phyloP scores from a whole-genome alignment of 2,797 vertebrate genomes.

The Channa striata region DNA sequence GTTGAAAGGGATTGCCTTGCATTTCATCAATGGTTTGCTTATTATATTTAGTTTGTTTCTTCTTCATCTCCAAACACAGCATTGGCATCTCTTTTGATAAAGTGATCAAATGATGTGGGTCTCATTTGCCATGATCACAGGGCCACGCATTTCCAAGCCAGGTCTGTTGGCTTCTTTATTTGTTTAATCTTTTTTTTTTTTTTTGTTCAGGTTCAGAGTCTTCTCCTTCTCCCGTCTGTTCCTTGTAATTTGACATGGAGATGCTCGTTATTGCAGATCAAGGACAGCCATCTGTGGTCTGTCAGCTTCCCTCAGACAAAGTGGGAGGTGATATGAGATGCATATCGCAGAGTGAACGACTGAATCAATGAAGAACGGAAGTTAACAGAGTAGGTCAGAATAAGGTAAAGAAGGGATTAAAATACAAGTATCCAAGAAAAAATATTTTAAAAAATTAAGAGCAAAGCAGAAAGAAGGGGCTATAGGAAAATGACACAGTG shows the following conservation, averaged over 20 bases:
- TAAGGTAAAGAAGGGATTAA: conserved; percentile 54
- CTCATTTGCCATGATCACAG: conserved; percentile 80
- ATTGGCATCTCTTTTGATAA: conserved; percentile 69
- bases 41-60: conserved; percentile 47
- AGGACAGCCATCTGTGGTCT: conserved; percentile 73
- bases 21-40: conserved; percentile 74
- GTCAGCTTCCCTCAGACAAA: conserved; percentile 70
- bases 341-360: conserved; percentile 33
- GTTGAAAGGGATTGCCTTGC: conserved; percentile 65
- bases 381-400: conserved; percentile 62
- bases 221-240: conserved; percentile 64
- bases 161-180: conserved; percentile 54
- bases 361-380: conserved; percentile 40
- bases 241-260: conserved; percentile 83
- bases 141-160: conserved; percentile 39
- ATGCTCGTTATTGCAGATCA: conserved; percentile 86
- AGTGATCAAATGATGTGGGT: conserved; percentile 74
- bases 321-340: conserved; percentile 61
- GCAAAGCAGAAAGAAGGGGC: neutral
- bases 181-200: conserved; percentile 61
- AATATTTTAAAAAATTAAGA: neutral
- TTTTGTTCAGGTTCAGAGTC: too few relatives aligned
- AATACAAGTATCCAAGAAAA: neutral
- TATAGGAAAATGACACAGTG: neutral
- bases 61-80: conserved; percentile 55